Base-by-base conservation (phyloP, 1,140 invertebrate species). In the Diorhabda carinulata region DNA sequence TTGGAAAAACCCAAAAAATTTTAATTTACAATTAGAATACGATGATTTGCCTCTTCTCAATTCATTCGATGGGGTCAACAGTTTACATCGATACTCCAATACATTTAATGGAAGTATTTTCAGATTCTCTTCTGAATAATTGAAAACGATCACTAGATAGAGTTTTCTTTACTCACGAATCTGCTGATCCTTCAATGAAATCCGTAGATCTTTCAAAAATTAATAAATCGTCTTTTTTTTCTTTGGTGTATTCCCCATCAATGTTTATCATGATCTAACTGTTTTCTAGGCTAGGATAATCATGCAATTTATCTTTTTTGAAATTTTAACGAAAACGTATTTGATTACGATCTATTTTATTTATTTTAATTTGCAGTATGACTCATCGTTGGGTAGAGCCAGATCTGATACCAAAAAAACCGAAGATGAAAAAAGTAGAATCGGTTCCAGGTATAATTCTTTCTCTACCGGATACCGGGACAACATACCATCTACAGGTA, bases 401-500 rank as follows among this genome's bases (percentile, higher is more conserved):
- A 71, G 72, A 66, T 25, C 70, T 25, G 63, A 62, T 43, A 61
- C 63, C 40, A 73, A 73, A 57, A 64, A 68, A 42, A n/a, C 64
- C 40, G 66, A 74, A 42, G 74, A 77, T 43, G 63, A 69, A 8
- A 74, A 74, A 69, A 43, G 72, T 7, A 68, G 72, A 56, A 67
- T 76, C 25, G 70, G 73, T 6, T 61, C 69, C 6, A 78, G 74
- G 69, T 78, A 77, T 73, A 67, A 67, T 60, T 68, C 75, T 58
- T 77, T 74, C 58, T 70, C 68, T 64, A 47, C 70, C 57, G 71
- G 68, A 64, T 75, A 74, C 66, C 73, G 71, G 42, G 71, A 74
- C 68, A 68, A 3, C 42, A 45, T 44, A 60, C 63, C 67, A 9
- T 64, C 69, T 69, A 25, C 57, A 42, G 58, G 41, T 68, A 63